Conservation (phyloP, 2,888 invertebrate species). For the Panorpa germanica region DNA sequence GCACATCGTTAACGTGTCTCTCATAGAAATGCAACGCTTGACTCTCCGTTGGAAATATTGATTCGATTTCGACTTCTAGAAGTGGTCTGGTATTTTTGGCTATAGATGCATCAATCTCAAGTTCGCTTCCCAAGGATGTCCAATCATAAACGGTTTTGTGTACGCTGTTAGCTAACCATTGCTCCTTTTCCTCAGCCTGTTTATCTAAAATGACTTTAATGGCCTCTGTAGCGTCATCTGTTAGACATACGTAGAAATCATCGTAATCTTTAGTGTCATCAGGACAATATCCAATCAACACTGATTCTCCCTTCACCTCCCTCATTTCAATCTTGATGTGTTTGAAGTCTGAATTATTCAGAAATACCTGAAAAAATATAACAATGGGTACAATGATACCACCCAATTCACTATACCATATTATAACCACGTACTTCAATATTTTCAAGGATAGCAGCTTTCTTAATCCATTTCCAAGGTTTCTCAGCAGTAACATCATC, state of each 20-base stretch:
- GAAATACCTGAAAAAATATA: background rate
- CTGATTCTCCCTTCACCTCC: constrained; percentile 23
- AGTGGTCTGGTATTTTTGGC: constrained; percentile 34
- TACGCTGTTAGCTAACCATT: constrained; percentile 31
- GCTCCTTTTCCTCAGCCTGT: constrained; percentile 35
- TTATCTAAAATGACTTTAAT: constrained; percentile 31
- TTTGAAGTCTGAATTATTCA: constrained; percentile 27
- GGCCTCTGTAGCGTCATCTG: constrained; percentile 29
- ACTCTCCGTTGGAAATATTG: constrained; percentile 33
- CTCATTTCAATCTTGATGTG: constrained; percentile 23
- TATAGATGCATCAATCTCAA: constrained; percentile 34
- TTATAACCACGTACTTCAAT: constrained; percentile 36
- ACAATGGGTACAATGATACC: too few relatives aligned
- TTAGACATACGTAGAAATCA: constrained; percentile 50
- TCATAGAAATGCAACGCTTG: constrained; percentile 28
- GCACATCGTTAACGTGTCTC: constrained; percentile 32
- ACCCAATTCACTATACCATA: too few relatives aligned
- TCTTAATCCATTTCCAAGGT: constrained; percentile 50
- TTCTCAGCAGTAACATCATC: constrained; percentile 48
- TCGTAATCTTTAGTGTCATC: constrained; percentile 38
- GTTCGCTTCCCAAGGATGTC: constrained; percentile 42
- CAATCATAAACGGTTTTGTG: too few relatives aligned
- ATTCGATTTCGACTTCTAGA: constrained; percentile 46
- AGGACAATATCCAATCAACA: constrained; percentile 47
- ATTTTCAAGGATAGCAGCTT: constrained; percentile 37